These are phyloP conservation scores for Lordiphosa fenestrarum DNA, from an alignment of 2,888 invertebrate genomes.

Conservation along the genomic window DNA sequence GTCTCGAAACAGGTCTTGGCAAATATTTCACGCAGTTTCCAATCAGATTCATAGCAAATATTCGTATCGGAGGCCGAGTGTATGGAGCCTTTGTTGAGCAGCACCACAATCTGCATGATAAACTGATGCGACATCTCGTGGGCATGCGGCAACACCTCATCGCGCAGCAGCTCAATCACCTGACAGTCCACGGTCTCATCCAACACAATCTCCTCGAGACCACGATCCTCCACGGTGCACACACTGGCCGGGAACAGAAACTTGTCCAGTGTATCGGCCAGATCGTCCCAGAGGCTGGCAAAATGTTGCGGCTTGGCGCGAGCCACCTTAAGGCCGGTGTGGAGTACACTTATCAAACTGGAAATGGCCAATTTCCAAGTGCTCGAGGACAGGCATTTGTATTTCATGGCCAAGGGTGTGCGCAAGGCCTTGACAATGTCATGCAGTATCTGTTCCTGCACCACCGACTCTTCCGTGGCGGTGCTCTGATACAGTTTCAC, in stretches of 20 bases:
- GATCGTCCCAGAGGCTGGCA: conserved; percentile 90
- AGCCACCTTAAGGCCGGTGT: conserved; percentile 93
- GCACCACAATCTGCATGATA: conserved; percentile 89
- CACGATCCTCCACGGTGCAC: conserved; percentile 82
- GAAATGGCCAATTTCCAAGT: conserved; percentile 92
- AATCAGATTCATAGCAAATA: conserved; percentile 87
- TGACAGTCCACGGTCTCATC: conserved; percentile 92
- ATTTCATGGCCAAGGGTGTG: conserved; percentile 89
- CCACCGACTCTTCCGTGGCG: conserved; percentile 86
- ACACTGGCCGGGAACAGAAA: conserved; percentile 92
- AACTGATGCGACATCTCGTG: conserved; percentile 89
- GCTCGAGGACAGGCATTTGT: conserved; percentile 88
- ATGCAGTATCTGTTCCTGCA: conserved; percentile 86
- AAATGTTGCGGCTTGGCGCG: conserved; percentile 88
- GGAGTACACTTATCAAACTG: conserved; percentile 88
- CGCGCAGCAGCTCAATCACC: conserved; percentile 89
- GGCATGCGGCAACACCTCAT: conserved; percentile 91
- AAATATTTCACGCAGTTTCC: conserved; percentile 94
- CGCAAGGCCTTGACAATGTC: conserved; percentile 86
- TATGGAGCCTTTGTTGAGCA: conserved; percentile 92
- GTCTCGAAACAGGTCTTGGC: conserved; percentile 98
- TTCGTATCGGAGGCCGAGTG: conserved; percentile 86
- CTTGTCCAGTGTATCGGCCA: conserved; percentile 92
- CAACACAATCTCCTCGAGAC: conserved; percentile 83
- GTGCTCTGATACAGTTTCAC: conserved; percentile 88